Conservation (phyloP, 92 coral and sea anemone species). For the Palythoa heliodiscus region DNA sequence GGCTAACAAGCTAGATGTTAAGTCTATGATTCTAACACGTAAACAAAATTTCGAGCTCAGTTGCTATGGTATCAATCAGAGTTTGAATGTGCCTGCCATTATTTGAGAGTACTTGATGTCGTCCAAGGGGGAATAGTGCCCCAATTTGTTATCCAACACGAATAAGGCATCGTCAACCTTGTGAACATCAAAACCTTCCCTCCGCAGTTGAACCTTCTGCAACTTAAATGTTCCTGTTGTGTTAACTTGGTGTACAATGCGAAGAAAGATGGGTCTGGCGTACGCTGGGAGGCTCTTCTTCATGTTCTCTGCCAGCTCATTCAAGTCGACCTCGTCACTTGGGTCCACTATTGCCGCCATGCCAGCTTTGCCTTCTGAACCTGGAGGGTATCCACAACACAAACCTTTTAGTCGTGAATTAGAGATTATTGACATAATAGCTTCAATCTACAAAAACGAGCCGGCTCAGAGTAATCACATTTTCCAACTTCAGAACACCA, state of each 20-base stretch:
- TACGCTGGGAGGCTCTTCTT: constrained; percentile 77
- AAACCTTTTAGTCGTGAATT: background rate
- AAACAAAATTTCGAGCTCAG: background rate
- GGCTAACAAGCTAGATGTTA: too few relatives aligned
- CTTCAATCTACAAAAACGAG: too few relatives aligned
- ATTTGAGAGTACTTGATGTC: constrained; percentile 64
- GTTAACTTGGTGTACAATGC: constrained; percentile 78
- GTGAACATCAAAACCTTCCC: constrained; percentile 83
- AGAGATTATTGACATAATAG: too few relatives aligned
- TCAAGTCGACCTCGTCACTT: constrained; percentile 61
- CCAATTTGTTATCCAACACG: constrained; percentile 63
- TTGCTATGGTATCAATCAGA: constrained; percentile 34
- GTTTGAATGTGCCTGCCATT: constrained; percentile 65
- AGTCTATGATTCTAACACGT: too few relatives aligned
- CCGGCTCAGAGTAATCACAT: too few relatives aligned
- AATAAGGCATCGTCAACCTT: constrained; percentile 76
- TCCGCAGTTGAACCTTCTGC: constrained; percentile 80
- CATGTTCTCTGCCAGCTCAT: constrained; percentile 56
- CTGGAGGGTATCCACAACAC: constrained; percentile 18
- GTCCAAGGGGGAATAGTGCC: constrained; percentile 64
- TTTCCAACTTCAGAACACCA: too few relatives aligned
- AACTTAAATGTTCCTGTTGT: constrained; percentile 92
- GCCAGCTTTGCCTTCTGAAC: constrained; percentile 95
- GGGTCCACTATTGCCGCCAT: constrained; percentile 97
- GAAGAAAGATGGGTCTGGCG: constrained; percentile 87